Evolutionary conservation across 2,888 invertebrate genomes (phyloP).

Genomic region (Epinotia ramella): DNA sequence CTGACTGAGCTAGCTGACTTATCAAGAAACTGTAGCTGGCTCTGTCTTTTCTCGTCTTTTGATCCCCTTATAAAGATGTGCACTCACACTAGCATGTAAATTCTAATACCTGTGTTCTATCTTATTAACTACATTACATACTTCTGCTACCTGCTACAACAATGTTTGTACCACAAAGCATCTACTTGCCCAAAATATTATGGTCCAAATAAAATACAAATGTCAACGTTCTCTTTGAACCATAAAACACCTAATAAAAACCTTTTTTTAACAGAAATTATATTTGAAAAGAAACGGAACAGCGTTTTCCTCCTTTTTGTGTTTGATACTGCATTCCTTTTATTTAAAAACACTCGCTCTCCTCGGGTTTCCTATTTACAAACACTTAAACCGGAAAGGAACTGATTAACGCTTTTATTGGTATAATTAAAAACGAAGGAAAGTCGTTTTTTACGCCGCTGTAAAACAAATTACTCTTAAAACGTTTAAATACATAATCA

Average conservation of each 20-base stretch:
- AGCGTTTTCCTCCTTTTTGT: conserved; percentile 5
- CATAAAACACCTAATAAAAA: neutral
- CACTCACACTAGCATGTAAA: too few species aligned
- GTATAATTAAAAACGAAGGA: conserved; percentile 20
- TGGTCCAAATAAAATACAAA: neutral
- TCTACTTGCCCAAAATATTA: neutral
- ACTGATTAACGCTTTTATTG: conserved; percentile 28
- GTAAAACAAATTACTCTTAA: conserved; percentile 14
- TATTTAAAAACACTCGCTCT: neutral
- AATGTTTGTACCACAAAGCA: too few species aligned
- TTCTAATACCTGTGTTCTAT: too few species aligned
- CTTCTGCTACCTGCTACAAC: too few species aligned
- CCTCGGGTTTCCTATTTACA: conserved; percentile 7
- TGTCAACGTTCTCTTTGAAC: neutral
- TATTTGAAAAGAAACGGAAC: neutral
- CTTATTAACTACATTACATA: too few species aligned
- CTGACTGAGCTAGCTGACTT: neutral
- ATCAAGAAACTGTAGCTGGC: neutral
- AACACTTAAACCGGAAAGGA: conserved; percentile 18
- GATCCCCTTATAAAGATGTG: too few species aligned
- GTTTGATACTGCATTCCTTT: neutral
- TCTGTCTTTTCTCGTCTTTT: neutral
- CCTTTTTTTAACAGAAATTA: neutral
- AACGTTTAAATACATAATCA: neutral
- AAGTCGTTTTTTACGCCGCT: conserved; percentile 13